phyloP scores from a whole-genome alignment of 2,113 vertebrate species.

The Erpornis zantholeuca region DNA sequence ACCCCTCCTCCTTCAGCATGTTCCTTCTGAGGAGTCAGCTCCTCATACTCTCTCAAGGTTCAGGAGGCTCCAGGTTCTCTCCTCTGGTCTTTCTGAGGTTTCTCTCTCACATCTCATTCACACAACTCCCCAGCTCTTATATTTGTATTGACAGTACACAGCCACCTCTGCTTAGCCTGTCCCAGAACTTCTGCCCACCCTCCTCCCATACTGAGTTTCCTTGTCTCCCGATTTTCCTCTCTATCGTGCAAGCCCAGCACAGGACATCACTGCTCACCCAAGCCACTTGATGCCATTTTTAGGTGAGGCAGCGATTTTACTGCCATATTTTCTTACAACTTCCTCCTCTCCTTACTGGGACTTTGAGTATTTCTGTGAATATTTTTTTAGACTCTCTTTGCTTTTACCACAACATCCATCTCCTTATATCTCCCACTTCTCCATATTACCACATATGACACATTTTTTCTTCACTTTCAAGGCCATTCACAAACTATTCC shows the following conservation, averaged over 20 bases:
- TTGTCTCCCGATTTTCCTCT: rapidly evolving
- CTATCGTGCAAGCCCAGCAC: neutral
- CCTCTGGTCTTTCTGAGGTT: neutral
- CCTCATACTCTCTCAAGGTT: neutral
- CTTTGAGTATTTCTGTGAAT: neutral
- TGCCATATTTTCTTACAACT: neutral
- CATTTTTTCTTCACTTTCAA: neutral
- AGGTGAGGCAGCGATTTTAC: neutral
- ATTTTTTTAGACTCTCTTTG: neutral
- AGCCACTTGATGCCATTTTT: neutral
- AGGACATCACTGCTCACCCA: neutral
- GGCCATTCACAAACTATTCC: neutral
- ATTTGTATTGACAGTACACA: neutral
- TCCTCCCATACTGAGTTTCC: neutral
- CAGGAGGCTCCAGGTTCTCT: neutral
- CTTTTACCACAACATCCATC: neutral
- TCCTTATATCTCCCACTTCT: neutral
- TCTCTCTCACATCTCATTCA: neutral
- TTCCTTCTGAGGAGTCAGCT: neutral
- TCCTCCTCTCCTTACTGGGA: neutral
- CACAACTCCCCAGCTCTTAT: neutral
- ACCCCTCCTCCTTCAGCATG: neutral
- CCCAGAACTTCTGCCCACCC: neutral
- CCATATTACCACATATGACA: neutral
- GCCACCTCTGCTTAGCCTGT: neutral